phyloP scores from a whole-genome alignment of 1,140 invertebrate species.

The Halesus radiatus region DNA sequence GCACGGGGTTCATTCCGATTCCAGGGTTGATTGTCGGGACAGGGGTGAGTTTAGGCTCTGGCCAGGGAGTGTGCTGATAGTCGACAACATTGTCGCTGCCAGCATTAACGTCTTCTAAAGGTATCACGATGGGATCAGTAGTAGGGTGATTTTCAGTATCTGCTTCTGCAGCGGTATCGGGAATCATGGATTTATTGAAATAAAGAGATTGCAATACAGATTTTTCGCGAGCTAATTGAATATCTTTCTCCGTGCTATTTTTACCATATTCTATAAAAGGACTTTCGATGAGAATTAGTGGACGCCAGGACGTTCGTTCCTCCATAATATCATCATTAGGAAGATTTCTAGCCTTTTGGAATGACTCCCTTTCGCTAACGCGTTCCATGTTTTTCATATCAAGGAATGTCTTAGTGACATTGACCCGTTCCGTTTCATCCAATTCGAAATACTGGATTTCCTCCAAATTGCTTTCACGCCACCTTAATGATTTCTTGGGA shows the following conservation, averaged over 20 bases:
- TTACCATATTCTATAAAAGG: slow-evolving; percentile 75
- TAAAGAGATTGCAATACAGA: slow-evolving; percentile 88
- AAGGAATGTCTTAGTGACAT: slow-evolving; percentile 93
- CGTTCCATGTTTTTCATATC: slow-evolving; percentile 94
- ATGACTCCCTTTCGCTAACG: slow-evolving; percentile 85
- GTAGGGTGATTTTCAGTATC: slow-evolving; percentile 84
- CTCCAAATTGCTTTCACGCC: slow-evolving; percentile 87
- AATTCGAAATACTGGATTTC: slow-evolving; percentile 91
- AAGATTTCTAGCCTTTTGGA: slow-evolving; percentile 81
- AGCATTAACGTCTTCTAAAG: slow-evolving; percentile 88
- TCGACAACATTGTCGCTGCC: slow-evolving; percentile 85
- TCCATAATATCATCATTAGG: slow-evolving; percentile 84
- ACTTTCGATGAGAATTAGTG: slow-evolving; percentile 76
- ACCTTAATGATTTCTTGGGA: slow-evolving; percentile 87
- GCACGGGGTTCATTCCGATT: slow-evolving; percentile 61
- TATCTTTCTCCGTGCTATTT: slow-evolving; percentile 88
- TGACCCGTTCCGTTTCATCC: slow-evolving; percentile 94
- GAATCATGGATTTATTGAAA: slow-evolving; percentile 88
- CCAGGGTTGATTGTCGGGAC: slow-evolving; percentile 59
- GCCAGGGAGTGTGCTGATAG: slow-evolving; percentile 82
- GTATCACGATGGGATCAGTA: slow-evolving; percentile 85
- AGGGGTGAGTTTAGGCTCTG: slow-evolving; percentile 80
- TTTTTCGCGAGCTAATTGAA: slow-evolving; percentile 88
- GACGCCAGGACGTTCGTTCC: slow-evolving; percentile 80
- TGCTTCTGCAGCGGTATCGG: slow-evolving; percentile 88